Evolutionary conservation across 2,797 vertebrate species (phyloP).

Genomic region (Myoxocephalus aenaeus): DNA sequence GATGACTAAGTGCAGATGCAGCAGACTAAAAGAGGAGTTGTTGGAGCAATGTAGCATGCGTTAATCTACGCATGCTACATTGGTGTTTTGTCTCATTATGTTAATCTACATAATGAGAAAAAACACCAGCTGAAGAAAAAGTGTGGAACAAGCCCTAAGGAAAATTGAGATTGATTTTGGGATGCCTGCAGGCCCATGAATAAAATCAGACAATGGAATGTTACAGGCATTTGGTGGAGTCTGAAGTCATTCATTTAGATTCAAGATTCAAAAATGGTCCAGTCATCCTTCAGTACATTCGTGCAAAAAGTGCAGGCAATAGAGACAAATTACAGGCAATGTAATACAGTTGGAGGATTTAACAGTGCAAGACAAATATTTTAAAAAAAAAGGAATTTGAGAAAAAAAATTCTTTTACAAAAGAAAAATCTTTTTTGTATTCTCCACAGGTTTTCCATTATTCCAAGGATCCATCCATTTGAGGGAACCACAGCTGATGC

Average conservation of each 20-base stretch:
- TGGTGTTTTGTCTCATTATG: too few species aligned
- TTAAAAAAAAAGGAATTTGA: background rate
- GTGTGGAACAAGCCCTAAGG: background rate
- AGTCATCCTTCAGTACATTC: background rate
- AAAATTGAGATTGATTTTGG: conserved; percentile 16
- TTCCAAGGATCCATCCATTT: conserved; percentile 32
- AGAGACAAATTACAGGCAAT: background rate
- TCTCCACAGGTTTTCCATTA: conserved; percentile 64
- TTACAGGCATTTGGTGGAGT: background rate
- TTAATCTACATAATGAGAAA: conserved; percentile 20
- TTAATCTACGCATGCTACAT: too few species aligned
- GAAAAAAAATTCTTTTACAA: background rate
- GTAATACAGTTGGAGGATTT: background rate
- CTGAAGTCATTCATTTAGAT: conserved; percentile 25
- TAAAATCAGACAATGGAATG: conserved; percentile 7
- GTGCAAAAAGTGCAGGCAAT: background rate
- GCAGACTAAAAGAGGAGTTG: conserved; percentile 7
- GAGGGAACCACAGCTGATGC: conserved; percentile 15
- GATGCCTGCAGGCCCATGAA: conserved; percentile 20
- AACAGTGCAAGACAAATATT: background rate
- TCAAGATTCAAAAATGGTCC: background rate
- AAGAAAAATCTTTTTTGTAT: conserved; percentile 17
- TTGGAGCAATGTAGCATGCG: conserved; percentile 26
- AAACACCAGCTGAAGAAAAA: conserved; percentile 3
- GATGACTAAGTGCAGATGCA: conserved; percentile 22